Conservation (phyloP, 2,113 vertebrate species). For the Garra rufa region DNA sequence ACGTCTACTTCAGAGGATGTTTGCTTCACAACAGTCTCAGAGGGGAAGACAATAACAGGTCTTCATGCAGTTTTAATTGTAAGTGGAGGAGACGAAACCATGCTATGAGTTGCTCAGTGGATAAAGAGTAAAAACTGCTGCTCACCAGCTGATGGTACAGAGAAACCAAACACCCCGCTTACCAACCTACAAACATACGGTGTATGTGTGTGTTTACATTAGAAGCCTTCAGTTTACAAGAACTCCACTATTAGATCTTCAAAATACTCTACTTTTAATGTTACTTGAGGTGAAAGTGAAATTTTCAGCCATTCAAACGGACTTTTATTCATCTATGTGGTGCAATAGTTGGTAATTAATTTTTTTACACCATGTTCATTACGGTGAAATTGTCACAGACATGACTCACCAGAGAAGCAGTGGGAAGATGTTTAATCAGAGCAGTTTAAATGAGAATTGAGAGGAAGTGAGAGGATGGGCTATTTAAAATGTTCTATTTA, state of each 20-base stretch:
- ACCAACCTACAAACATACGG: slow-evolving; percentile 32
- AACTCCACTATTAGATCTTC: background rate
- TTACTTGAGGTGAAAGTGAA: background rate
- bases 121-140: slow-evolving; percentile 40
- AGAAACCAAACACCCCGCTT: slow-evolving; percentile 46
- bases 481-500: background rate
- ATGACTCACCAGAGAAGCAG: slow-evolving; percentile 20
- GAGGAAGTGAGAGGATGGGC: slow-evolving; percentile 25
- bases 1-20: slow-evolving; percentile 8
- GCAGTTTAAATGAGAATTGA: slow-evolving; percentile 30
- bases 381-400: slow-evolving; percentile 18
- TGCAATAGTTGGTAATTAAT: background rate
- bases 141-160: slow-evolving; percentile 45
- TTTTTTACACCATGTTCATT: background rate
- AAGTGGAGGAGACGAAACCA: slow-evolving; percentile 52
- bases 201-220: slow-evolving; percentile 23
- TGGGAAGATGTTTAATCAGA: slow-evolving; percentile 29
- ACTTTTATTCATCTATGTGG: background rate
- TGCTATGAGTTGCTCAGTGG: slow-evolving; percentile 38
- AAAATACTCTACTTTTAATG: background rate
- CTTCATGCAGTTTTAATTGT: slow-evolving; percentile 72
- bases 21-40: slow-evolving; percentile 29
- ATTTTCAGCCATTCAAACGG: background rate
- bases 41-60: slow-evolving; percentile 45
- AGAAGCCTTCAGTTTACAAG: slow-evolving; percentile 5